Evolutionary conservation across 1,140 invertebrate species (phyloP), one percentile per base, ranked within the genome.

Genomic region (Carposina sasakii): DNA sequence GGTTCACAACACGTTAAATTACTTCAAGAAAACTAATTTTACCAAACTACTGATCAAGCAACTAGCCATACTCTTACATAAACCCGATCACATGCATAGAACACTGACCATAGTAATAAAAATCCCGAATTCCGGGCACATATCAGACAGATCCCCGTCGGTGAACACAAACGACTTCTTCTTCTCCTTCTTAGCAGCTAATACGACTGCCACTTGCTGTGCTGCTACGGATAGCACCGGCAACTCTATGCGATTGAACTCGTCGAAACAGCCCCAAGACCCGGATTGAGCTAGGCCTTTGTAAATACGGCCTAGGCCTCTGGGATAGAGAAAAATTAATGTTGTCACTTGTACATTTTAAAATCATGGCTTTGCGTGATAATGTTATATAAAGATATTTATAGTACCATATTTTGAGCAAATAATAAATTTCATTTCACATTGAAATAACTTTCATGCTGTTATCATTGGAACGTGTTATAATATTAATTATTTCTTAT

Each of bases 101-200:
- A n/a, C 9, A 53, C 71, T 76, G 84, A 96, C 96, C 97, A 99
- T 98, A 12, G 97, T 98, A 52, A 98, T 93, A 71, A 98, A 98
- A 64, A 99, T 98, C 21, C 97, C 97, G 86, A 98, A 96, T 77
- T 98, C 97, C 0, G 93, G 92, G 82, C 96, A 98, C 91, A 99
- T 91, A 40, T 96, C 92, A 3, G 98, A 94, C 34, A 89, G 88
- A 71, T 98, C 97, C 0, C 97, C 97, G 71, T 99, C 97, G 0
- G 96, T 98, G 70, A 98, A 99, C 4, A 95, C 78, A 70, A 98
- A 98, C 15, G 88, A 86, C 69, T 94, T 95, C 54, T 94, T 92
- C 70, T 98, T 97, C 74, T 98, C 96, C 71, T 96, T 97, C 63
- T 94, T 95, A 4, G 91, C 91, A 0, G 97, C 89, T 12, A 98